Evolutionary conservation across 2,113 vertebrate species (phyloP), one percentile per base, ranked within the genome.

Genomic region (Trochalopteron elliotii): DNA sequence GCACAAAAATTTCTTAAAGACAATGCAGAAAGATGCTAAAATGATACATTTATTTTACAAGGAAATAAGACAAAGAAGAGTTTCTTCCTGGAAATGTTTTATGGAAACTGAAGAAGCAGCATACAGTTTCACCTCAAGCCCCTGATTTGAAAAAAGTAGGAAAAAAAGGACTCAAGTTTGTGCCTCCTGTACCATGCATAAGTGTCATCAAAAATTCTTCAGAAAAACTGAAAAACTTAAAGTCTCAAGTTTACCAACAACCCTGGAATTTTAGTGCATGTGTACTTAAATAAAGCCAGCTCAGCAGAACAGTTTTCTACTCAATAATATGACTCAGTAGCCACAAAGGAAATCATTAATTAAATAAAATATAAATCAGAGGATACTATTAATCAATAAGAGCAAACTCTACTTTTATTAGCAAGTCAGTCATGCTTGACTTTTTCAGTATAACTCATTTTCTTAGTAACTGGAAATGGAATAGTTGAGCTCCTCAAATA

Each of bases 381-480:
- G 4, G 8, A 39, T 24, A 88, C 39, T 91, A 83, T 52, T 56
- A 80, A 50, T 50, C 28, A 89, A 3, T 72, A 88, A 77, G 9
- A 86, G 28, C 28, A 80, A 93, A 52, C 9, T n/a, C 19, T 57
- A 40, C 22, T 86, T 39, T 45, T 72, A 70, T 67, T 84, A 91
- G 37, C 0, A 0, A 16, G 45, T 57, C 57, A 78, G 7, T 30
- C 5, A 4, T 57, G n/a, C 20, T 40, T 68, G 30, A 67, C 17
- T 79, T 82, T 52, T 82, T 60, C n/a, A 87, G 49, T 21, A 9
- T 11, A 80, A 27, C 4, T 84, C 17, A 79, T 64, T 87, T 82
- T 65, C 44, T 80, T 37, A 49, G 12, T 76, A 80, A 82, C 20
- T 45, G 33, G 24, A 87, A 90, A 82, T 9, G 4, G 33, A 93